phyloP scores from a whole-genome alignment of 2,888 invertebrate genomes.

The Scelioninae gen. 1 region DNA sequence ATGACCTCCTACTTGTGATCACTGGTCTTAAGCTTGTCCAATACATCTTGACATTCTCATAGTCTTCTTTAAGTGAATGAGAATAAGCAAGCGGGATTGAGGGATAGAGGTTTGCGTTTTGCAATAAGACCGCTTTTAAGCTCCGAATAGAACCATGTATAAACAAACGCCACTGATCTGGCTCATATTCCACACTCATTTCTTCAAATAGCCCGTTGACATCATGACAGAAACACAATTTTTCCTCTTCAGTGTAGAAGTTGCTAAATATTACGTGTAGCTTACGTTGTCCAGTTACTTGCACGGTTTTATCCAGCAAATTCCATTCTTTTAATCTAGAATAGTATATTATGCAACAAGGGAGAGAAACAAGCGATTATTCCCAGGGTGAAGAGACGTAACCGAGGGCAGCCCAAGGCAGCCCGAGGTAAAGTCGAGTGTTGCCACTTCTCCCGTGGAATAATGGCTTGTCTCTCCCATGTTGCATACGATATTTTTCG shows the following conservation, averaged over 20 bases:
- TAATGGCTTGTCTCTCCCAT: too few relatives aligned
- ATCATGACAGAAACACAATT: slow-evolving; percentile 43
- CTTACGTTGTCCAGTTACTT: slow-evolving; percentile 32
- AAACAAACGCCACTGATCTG: slow-evolving; percentile 20
- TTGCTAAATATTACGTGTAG: slow-evolving; percentile 17
- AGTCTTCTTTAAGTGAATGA: slow-evolving; percentile 75
- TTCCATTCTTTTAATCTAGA: slow-evolving; percentile 52
- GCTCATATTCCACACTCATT: slow-evolving; percentile 20
- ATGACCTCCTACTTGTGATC: slow-evolving; percentile 52
- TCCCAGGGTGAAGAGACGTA: too few relatives aligned
- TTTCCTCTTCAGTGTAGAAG: slow-evolving; percentile 35
- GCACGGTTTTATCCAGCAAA: slow-evolving; percentile 36
- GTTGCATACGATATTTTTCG: too few relatives aligned
- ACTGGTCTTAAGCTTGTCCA: slow-evolving; percentile 60
- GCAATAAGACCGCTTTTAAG: slow-evolving; percentile 72
- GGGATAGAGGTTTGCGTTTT: slow-evolving; percentile 75
- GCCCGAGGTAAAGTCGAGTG: too few relatives aligned
- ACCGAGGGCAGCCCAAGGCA: too few relatives aligned
- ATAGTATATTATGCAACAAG: too few relatives aligned
- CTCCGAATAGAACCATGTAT: slow-evolving; percentile 15
- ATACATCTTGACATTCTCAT: slow-evolving; percentile 65
- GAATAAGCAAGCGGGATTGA: slow-evolving; percentile 76
- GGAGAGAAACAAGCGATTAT: too few relatives aligned
- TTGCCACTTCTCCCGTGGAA: too few relatives aligned
- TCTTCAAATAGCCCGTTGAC: slow-evolving; percentile 33